Evolutionary conservation across 2,888 invertebrate genomes (phyloP).

Genomic region (Herminia tarsipennalis): DNA sequence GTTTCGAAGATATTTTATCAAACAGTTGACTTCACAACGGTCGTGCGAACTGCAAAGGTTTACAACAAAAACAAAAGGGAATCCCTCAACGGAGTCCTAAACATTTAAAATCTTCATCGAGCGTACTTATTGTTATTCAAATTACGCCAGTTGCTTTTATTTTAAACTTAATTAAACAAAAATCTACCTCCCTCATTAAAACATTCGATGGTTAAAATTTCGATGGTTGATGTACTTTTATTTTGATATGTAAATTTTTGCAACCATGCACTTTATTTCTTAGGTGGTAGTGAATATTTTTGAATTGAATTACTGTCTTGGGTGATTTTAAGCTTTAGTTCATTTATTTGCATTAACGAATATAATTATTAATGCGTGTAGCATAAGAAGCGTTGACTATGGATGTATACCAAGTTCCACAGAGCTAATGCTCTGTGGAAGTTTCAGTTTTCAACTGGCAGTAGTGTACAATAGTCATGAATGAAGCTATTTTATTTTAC

Average conservation of each 20-base stretch:
- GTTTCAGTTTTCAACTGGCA: too few relatives aligned
- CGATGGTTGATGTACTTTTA: slow-evolving; percentile 16
- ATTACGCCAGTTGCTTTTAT: slow-evolving; percentile 44
- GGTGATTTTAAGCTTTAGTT: too few relatives aligned
- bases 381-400: too few relatives aligned
- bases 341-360: too few relatives aligned
- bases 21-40: slow-evolving; percentile 15
- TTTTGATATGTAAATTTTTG: slow-evolving; percentile 13
- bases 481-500: too few relatives aligned
- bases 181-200: slow-evolving; percentile 53
- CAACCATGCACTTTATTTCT: slow-evolving; percentile 11
- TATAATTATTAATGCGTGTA: too few relatives aligned
- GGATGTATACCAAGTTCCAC: too few relatives aligned
- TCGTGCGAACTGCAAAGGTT: slow-evolving; percentile 7
- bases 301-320: too few relatives aligned
- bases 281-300: not conserved
- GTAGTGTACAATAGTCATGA: too few relatives aligned
- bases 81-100: slow-evolving; percentile 20
- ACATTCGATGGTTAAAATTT: slow-evolving; percentile 40
- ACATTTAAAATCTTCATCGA: slow-evolving; percentile 23
- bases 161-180: slow-evolving; percentile 53
- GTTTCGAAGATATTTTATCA: slow-evolving; percentile 12
- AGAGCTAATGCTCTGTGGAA: too few relatives aligned
- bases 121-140: slow-evolving; percentile 48
- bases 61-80: slow-evolving; percentile 32